These are phyloP conservation scores for Erpetoichthys calabaricus DNA, from an alignment of 2,797 vertebrate genomes.

Conservation along the genomic window DNA sequence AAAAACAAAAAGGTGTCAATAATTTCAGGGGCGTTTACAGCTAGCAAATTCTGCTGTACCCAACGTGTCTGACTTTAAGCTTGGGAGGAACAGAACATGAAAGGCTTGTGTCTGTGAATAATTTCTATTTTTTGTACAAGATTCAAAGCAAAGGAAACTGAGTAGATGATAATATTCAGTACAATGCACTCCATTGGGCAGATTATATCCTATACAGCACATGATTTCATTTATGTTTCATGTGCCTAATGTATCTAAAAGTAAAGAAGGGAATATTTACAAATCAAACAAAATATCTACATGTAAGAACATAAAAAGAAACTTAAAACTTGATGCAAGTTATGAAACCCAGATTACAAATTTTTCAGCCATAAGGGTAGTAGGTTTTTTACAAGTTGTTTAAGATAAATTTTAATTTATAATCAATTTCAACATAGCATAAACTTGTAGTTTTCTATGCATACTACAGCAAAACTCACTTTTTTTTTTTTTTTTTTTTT, in stretches of 20 bases:
- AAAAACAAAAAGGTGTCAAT: no score
- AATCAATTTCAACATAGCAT: conserved; percentile 2
- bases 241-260: conserved; percentile 62
- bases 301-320: conserved; percentile 69
- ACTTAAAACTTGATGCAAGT: conserved; percentile 99
- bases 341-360: conserved; percentile 84
- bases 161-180: conserved; percentile 56
- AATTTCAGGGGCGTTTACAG: no score
- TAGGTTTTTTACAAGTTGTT: conserved; percentile 24
- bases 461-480: background rate
- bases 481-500: background rate
- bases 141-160: conserved; percentile 58
- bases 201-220: conserved; percentile 61
- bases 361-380: conserved; percentile 61
- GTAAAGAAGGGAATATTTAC: conserved; percentile 67
- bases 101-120: conserved; percentile 30
- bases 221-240: conserved; percentile 44
- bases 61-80: conserved; percentile 14
- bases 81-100: conserved; percentile 14
- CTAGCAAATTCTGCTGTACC: conserved; percentile 20
- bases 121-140: conserved; percentile 39
- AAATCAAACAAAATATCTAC: conserved; percentile 91
- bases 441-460: conserved; percentile 8
- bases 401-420: conserved; percentile 7
- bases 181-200: conserved; percentile 54